Percentiles rank a stretch among this genome's conserved stretches.
Evolutionary conservation across 2,888 invertebrate species (phyloP).

Genomic region (Tiliacea citrago): DNA sequence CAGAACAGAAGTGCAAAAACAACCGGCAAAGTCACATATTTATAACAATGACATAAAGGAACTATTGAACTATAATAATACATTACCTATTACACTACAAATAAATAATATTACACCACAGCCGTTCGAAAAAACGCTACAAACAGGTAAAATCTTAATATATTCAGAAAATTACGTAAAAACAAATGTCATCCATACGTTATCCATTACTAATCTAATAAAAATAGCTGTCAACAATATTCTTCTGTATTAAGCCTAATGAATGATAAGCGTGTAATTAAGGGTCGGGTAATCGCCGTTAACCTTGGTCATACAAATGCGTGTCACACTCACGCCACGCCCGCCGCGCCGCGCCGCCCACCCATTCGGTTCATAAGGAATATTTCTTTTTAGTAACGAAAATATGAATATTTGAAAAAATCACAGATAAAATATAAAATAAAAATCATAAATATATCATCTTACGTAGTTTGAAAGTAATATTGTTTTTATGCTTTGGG

Average conservation of each 20-base stretch:
- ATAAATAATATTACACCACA: constrained; percentile 30
- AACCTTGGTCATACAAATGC: no score
- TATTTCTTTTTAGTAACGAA: no score
- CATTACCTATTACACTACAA: constrained; percentile 1
- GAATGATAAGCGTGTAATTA: constrained; percentile 22
- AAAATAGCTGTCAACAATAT: constrained; percentile 20
- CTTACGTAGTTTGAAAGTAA: no score
- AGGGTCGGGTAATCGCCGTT: neutral
- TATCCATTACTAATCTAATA: constrained; percentile 21
- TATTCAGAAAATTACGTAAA: constrained; percentile 7
- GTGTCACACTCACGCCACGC: no score
- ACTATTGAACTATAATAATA: constrained; percentile 19
- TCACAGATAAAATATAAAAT: no score
- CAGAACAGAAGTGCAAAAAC: neutral
- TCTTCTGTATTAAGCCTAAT: constrained; percentile 19
- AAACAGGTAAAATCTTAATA: constrained; percentile 50
- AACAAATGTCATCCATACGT: constrained; percentile 1
- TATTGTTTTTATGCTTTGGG: no score
- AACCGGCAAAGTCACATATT: neutral
- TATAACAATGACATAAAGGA: constrained; percentile 8
- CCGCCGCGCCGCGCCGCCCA: no score
- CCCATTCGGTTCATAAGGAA: no score
- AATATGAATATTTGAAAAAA: no score
- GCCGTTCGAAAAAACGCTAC: constrained; percentile 1
- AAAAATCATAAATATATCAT: no score